phyloP scores from a whole-genome alignment of 2,797 vertebrate species.

The Peromyscus nudipes region DNA sequence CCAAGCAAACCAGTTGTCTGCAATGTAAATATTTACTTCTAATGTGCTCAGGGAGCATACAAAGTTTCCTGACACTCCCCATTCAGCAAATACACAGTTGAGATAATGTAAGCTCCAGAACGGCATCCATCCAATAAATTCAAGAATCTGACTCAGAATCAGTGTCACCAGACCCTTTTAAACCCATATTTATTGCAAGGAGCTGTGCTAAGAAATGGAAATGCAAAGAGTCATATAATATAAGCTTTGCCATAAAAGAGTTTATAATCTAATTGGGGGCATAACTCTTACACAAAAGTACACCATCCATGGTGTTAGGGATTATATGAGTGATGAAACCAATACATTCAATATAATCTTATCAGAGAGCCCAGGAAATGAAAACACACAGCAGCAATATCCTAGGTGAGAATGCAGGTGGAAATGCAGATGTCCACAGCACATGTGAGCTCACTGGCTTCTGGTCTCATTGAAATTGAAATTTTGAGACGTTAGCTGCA shows the following conservation, averaged over 20 bases:
- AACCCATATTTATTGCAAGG: constrained; percentile 33
- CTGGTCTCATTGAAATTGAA: neutral
- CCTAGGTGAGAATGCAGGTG: neutral
- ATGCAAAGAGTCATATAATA: neutral
- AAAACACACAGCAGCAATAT: neutral
- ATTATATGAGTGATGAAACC: neutral
- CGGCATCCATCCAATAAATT: constrained; percentile 40
- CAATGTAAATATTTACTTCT: constrained; percentile 70
- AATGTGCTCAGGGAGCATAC: constrained; percentile 50
- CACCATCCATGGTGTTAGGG: neutral
- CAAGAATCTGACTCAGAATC: constrained; percentile 12
- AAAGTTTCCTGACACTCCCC: constrained; percentile 52
- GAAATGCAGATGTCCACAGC: neutral
- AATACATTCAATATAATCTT: neutral
- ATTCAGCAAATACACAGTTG: constrained; percentile 62
- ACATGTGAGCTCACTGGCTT: neutral
- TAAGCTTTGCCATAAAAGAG: neutral
- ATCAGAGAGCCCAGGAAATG: neutral
- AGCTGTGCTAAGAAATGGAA: constrained; percentile 35
- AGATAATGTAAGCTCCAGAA: constrained; percentile 44
- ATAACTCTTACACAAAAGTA: constrained; percentile 12
- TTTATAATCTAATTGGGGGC: constrained; percentile 42
- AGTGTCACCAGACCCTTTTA: constrained; percentile 33
- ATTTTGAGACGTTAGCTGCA: neutral
- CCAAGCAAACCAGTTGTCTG: constrained; percentile 42